A percentile compares a stretch with the other conserved stretches of the same genome.
Evolutionary conservation across 2,113 vertebrate species (phyloP).

Genomic region (Phaethornis superciliosus): DNA sequence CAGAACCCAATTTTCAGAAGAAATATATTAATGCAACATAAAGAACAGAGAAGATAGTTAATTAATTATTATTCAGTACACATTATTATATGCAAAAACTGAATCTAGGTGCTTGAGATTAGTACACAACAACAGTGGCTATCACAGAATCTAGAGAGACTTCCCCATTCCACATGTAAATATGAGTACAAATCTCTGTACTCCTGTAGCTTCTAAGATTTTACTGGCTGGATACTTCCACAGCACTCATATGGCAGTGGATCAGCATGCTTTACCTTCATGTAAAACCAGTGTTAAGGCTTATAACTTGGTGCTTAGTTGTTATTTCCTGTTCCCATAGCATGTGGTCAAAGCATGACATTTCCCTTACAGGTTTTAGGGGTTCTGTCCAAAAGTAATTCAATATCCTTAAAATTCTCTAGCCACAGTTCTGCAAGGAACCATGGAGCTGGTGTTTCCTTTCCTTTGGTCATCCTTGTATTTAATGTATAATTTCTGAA

Average conservation of each 20-base stretch:
- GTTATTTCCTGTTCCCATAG: not conserved
- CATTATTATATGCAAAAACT: not conserved
- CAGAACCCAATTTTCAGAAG: not conserved
- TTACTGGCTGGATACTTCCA: not conserved
- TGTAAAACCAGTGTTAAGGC: not conserved
- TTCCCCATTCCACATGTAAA: not conserved
- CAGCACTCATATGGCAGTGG: not conserved
- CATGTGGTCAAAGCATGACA: not conserved
- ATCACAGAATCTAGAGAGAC: not conserved
- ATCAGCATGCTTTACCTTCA: not conserved
- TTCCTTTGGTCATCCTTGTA: not conserved
- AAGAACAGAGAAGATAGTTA: not conserved
- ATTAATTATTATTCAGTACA: not conserved
- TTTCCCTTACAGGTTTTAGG: not conserved
- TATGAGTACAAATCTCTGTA: not conserved
- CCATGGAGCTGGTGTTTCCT: not conserved
- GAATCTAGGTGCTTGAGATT: not conserved
- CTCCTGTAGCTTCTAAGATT: not conserved
- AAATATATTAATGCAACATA: not conserved
- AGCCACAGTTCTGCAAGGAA: rapidly evolving
- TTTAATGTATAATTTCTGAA: not conserved
- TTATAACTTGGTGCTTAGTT: not conserved
- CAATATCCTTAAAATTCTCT: not conserved
- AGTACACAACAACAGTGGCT: not conserved
- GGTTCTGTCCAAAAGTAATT: not conserved